Conservation (phyloP, 2,888 invertebrate species). For the Phymatocera aterrima region DNA sequence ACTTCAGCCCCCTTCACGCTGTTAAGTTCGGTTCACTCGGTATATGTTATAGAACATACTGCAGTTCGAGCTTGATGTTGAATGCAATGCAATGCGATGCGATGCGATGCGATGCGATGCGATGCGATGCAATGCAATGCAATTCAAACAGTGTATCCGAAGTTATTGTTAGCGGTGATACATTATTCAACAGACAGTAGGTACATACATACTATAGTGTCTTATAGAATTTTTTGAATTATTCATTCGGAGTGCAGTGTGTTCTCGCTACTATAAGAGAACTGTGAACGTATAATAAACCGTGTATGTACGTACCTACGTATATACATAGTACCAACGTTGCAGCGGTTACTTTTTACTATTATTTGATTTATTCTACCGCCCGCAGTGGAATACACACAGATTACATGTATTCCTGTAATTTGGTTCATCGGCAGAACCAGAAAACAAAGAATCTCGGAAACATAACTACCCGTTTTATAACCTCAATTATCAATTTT, state of each 20-base stretch:
- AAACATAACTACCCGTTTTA: no score
- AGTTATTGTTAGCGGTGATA: conserved; percentile 29
- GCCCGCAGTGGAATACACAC: not conserved
- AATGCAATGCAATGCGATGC: conserved; percentile 8
- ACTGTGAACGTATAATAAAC: no score
- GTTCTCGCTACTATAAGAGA: not conserved
- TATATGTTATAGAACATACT: no score
- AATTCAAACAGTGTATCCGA: conserved; percentile 28
- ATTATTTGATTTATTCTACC: no score
- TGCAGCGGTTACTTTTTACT: not conserved
- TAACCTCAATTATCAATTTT: no score
- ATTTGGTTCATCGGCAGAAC: no score
- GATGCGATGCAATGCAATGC: no score
- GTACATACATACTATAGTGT: not conserved
- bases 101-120: no score
- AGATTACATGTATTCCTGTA: not conserved
- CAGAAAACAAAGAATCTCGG: no score
- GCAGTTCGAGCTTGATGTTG: not conserved
- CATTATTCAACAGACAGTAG: conserved; percentile 29
- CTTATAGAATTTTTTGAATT: not conserved
- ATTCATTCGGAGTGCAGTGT: conserved; percentile 9
- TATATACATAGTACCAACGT: not conserved
- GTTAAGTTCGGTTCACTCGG: not conserved
- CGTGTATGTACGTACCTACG: not conserved
- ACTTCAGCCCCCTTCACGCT: not conserved